phyloP scores from a whole-genome alignment of 2,888 invertebrate genomes.

The Brachylomia viminalis region DNA sequence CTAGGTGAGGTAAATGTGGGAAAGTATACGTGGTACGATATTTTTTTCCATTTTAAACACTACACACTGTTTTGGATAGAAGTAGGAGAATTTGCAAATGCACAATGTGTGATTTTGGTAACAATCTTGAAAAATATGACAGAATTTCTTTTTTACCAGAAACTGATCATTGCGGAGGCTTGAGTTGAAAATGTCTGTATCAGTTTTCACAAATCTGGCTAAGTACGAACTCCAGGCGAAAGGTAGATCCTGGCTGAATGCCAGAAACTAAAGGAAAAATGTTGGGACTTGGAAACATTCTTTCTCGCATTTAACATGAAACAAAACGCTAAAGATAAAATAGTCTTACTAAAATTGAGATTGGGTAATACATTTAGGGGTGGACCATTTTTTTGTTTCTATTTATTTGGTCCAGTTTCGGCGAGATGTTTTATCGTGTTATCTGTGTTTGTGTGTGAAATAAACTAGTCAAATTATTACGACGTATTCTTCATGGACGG shows the following conservation, averaged over 20 bases:
- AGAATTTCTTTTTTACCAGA: conserved; percentile 2
- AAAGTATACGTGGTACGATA: neutral
- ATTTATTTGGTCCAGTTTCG: conserved; percentile 47
- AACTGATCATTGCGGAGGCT: conserved; percentile 24
- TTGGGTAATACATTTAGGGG: conserved; percentile 63
- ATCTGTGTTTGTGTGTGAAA: conserved; percentile 40
- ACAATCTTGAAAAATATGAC: conserved; percentile 21
- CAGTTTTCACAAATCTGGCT: conserved; percentile 58
- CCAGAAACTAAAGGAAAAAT: conserved; percentile 62
- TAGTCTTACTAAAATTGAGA: conserved; percentile 60
- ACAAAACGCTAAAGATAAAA: conserved; percentile 65
- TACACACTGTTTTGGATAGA: neutral
- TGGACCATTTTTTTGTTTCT: conserved; percentile 51
- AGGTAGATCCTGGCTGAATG: conserved; percentile 61
- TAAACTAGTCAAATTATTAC: conserved; percentile 55
- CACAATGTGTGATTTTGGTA: neutral
- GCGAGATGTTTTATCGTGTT: conserved; percentile 37
- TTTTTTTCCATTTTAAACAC: neutral
- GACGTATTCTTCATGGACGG: conserved; percentile 12
- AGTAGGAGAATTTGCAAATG: neutral
- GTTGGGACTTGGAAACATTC: conserved; percentile 61
- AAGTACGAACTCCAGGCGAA: conserved; percentile 53
- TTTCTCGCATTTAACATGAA: conserved; percentile 61
- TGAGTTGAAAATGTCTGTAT: conserved; percentile 52
- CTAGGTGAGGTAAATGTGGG: neutral